These are phyloP conservation scores for Ptilonorhynchus violaceus DNA, from an alignment of 2,113 vertebrate genomes.

Conservation along the genomic window DNA sequence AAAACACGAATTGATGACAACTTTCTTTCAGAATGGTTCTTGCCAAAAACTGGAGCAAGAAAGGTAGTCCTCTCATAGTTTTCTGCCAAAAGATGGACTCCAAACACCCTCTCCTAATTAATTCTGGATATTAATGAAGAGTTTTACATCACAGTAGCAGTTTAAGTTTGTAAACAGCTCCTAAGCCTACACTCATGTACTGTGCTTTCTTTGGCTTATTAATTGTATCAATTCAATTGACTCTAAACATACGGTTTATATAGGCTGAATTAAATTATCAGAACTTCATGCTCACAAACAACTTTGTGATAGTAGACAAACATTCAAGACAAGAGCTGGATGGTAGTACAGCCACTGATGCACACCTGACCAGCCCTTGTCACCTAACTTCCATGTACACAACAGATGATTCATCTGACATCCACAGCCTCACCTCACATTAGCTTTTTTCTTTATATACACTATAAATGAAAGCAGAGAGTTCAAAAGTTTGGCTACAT, in stretches of 20 bases:
- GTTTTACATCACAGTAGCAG: background rate
- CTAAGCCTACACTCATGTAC: background rate
- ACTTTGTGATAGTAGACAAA: background rate
- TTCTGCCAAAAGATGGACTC: background rate
- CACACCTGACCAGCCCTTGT: background rate
- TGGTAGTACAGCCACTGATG: background rate
- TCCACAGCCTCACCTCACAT: background rate
- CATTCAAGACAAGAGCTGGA: background rate
- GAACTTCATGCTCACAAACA: background rate
- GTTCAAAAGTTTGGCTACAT: background rate
- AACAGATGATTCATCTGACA: background rate
- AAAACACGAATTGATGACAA: background rate
- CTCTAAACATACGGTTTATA: background rate
- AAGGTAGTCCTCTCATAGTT: background rate
- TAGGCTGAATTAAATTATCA: background rate
- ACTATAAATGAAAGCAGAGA: background rate
- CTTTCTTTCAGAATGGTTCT: background rate
- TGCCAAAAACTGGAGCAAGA: background rate
- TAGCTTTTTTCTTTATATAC: background rate
- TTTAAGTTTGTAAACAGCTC: background rate
- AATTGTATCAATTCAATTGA: background rate
- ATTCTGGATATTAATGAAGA: background rate
- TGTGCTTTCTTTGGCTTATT: background rate
- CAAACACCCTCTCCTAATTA: background rate
- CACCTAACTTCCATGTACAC: background rate